Conservation (phyloP, 2,888 invertebrate species). For the Cryptops parisi region DNA sequence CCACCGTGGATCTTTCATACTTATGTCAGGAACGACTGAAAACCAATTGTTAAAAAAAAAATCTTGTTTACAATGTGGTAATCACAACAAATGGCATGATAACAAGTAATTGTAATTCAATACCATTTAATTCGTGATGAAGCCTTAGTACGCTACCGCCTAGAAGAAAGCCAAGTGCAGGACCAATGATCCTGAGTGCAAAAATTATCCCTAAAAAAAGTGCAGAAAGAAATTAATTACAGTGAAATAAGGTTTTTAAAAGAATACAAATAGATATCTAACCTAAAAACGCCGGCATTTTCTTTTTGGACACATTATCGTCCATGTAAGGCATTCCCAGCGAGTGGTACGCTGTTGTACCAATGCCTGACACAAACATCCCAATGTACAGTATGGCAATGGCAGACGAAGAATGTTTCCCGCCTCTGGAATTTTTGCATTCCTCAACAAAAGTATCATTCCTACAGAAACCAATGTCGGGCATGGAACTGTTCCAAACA, state of each 20-base stretch:
- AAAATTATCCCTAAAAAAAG: constrained; percentile 13
- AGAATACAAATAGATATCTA: constrained; percentile 25
- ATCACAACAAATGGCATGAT: no score
- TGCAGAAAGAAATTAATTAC: not conserved
- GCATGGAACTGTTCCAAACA: not conserved
- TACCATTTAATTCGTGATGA: constrained; percentile 14
- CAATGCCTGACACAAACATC: constrained; percentile 52
- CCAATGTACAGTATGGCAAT: constrained; percentile 47
- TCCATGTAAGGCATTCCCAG: constrained; percentile 52
- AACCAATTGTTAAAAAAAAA: not conserved
- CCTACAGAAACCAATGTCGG: not conserved
- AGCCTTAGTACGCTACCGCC: constrained; percentile 15
- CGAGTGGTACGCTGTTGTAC: constrained; percentile 48
- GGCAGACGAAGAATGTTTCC: constrained; percentile 31
- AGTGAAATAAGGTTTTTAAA: not conserved
- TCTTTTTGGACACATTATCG: constrained; percentile 49
- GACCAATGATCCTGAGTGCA: constrained; percentile 18
- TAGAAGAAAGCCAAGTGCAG: constrained; percentile 18
- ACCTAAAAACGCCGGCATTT: constrained; percentile 49
- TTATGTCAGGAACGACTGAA: constrained; percentile 18
- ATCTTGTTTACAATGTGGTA: not conserved
- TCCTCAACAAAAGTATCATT: not conserved
- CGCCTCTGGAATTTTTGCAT: constrained; percentile 1
- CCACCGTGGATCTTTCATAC: constrained; percentile 22
- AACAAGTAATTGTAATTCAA: not conserved